A percentile compares a stretch with the other conserved stretches of the same genome.
Evolutionary conservation across 2,797 vertebrate genomes (phyloP).

Genomic region (Delichon dasypus): DNA sequence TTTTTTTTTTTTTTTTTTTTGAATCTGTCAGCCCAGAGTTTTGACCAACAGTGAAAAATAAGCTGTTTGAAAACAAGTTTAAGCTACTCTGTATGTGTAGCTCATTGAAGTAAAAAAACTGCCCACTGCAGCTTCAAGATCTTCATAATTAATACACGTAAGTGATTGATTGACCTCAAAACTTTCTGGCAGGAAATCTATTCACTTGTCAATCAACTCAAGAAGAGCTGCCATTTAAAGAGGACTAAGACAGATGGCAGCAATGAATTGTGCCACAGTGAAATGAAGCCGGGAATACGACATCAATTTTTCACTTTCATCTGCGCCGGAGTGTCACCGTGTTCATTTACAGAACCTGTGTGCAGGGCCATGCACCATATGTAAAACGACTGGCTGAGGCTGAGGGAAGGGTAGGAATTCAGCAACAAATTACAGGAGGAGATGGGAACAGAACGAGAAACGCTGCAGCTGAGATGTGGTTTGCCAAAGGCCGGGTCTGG

Average conservation of each 20-base stretch:
- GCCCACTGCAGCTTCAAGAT: background rate
- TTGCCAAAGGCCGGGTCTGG: background rate
- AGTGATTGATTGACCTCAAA: slow-evolving; percentile 69
- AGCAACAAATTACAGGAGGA: background rate
- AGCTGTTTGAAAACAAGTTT: background rate
- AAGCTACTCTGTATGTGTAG: background rate
- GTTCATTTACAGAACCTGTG: background rate
- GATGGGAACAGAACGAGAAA: background rate
- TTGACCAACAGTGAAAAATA: background rate
- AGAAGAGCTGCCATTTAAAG: slow-evolving; percentile 44
- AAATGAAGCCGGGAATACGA: background rate
- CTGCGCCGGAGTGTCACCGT: background rate
- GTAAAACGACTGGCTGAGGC: background rate
- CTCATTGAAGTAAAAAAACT: background rate
- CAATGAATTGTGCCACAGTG: background rate
- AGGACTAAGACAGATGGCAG: slow-evolving; percentile 59
- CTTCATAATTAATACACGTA: slow-evolving; percentile 32
- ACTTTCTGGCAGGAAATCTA: slow-evolving; percentile 67
- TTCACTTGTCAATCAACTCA: slow-evolving; percentile 59
- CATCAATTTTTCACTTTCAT: slow-evolving; percentile 36
- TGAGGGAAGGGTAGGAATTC: background rate
- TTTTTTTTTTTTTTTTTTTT: too few relatives aligned
- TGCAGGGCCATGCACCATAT: rapidly evolving
- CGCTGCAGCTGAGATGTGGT: background rate
- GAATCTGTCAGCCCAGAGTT: background rate